A percentile compares a stretch with the other conserved stretches of the same genome.
Evolutionary conservation across 2,888 invertebrate genomes (phyloP).

Genomic region (Agonopterix alstromeriana): DNA sequence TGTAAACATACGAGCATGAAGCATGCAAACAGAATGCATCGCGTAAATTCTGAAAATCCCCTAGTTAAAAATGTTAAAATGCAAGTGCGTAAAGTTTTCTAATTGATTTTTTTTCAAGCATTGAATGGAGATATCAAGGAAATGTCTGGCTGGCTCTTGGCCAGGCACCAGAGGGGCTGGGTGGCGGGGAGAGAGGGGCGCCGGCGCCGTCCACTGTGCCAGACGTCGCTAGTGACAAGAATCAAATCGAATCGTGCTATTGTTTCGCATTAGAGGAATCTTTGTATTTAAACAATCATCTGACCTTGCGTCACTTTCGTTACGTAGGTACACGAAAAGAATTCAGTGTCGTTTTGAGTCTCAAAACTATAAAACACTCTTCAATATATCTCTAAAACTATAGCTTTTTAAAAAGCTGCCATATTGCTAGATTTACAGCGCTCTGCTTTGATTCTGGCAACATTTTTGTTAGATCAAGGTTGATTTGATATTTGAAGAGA

Average conservation of each 20-base stretch:
- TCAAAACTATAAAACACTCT: neutral
- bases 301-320: constrained; percentile 2
- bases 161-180: constrained; percentile 25
- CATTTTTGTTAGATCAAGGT: no score
- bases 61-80: neutral
- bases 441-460: no score
- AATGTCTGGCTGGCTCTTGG: constrained; percentile 30
- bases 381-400: no score
- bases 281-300: constrained; percentile 8
- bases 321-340: neutral
- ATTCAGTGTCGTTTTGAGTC: neutral
- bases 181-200: constrained; percentile 19
- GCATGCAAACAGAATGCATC: no score
- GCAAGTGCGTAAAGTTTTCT: neutral
- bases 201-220: constrained; percentile 26
- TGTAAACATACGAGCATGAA: no score
- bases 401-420: no score
- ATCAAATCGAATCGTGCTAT: neutral
- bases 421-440: no score
- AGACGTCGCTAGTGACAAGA: constrained; percentile 6
- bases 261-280: neutral
- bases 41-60: no score
- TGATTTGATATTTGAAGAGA: no score
- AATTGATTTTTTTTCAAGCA: constrained; percentile 4
- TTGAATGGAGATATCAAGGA: constrained; percentile 24